Evolutionary conservation across 2,797 vertebrate species (phyloP).

Genomic region (Mormyrus hasselquistii): DNA sequence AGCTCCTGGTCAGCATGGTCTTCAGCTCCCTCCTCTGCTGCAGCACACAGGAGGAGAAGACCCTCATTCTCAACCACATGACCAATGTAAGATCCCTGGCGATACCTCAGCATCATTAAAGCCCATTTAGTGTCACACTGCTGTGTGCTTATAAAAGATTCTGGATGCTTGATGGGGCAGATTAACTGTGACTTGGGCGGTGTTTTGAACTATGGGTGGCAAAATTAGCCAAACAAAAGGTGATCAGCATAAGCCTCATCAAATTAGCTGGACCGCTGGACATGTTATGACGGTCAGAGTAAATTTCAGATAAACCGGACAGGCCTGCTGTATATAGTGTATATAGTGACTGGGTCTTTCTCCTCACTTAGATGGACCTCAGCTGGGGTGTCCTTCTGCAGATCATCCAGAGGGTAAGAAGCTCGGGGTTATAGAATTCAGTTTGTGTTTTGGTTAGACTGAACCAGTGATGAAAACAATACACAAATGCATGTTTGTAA

Average conservation of each 20-base stretch:
- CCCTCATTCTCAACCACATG: conserved; percentile 75
- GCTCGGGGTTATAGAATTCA: neutral
- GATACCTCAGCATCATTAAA: neutral
- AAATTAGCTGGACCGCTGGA: neutral
- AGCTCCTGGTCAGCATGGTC: conserved; percentile 85
- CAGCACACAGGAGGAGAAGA: conserved; percentile 63
- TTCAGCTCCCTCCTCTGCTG: conserved; percentile 85
- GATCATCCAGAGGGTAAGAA: conserved; percentile 84
- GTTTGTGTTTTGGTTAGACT: neutral
- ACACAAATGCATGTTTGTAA: neutral
- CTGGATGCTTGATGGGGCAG: neutral
- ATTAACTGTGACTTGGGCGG: neutral
- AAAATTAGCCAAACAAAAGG: neutral
- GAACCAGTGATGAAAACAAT: neutral
- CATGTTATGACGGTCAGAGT: neutral
- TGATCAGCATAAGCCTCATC: neutral
- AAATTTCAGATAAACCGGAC: neutral
- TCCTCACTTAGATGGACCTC: conserved; percentile 68
- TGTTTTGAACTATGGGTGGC: neutral
- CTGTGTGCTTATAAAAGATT: neutral
- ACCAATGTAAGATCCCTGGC: conserved; percentile 52
- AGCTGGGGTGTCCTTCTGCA: conserved; percentile 77
- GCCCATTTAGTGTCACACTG: conserved; percentile 15
- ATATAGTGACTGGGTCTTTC: neutral
- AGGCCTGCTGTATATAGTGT: neutral